Percentiles rank a stretch among this genome's conserved stretches.
Conservation (phyloP, 2,888 invertebrate genomes). For the Meghimatium bilineatum region DNA sequence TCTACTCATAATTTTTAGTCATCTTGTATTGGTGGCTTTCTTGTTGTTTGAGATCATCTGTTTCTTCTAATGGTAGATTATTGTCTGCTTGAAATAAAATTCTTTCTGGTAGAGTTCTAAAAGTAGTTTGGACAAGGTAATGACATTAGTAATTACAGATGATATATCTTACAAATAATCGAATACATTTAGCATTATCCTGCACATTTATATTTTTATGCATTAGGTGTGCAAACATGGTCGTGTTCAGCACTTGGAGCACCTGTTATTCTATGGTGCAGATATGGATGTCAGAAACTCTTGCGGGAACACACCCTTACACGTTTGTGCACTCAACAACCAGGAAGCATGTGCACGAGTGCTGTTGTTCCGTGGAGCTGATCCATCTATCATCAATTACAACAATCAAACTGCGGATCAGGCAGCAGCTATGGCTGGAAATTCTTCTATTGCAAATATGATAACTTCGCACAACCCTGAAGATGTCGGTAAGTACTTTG, state of each 20-base stretch:
- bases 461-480: slow-evolving; percentile 95
- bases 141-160: too few species aligned
- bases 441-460: slow-evolving; percentile 94
- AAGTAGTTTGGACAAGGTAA: too few species aligned
- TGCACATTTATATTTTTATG: background rate
- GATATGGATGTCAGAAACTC: slow-evolving; percentile 98
- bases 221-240: slow-evolving; percentile 95
- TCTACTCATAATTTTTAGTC: too few species aligned
- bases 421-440: slow-evolving; percentile 97
- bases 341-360: slow-evolving; percentile 94
- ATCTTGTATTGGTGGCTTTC: too few species aligned
- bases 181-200: too few species aligned
- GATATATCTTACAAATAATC: too few species aligned
- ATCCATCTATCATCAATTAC: slow-evolving; percentile 94
- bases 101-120: too few species aligned
- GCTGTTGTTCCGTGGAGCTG: slow-evolving; percentile 95
- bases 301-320: slow-evolving; percentile 97
- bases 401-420: slow-evolving; percentile 99
- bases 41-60: too few species aligned
- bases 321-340: slow-evolving; percentile 98
- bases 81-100: too few species aligned
- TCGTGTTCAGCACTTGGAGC: slow-evolving; percentile 95
- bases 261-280: slow-evolving; percentile 97
- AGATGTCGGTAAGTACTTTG: slow-evolving; percentile 89
- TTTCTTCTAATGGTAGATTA: too few species aligned